Base-by-base conservation (phyloP, 2,113 vertebrate species). In the Cichladusa arquata region DNA sequence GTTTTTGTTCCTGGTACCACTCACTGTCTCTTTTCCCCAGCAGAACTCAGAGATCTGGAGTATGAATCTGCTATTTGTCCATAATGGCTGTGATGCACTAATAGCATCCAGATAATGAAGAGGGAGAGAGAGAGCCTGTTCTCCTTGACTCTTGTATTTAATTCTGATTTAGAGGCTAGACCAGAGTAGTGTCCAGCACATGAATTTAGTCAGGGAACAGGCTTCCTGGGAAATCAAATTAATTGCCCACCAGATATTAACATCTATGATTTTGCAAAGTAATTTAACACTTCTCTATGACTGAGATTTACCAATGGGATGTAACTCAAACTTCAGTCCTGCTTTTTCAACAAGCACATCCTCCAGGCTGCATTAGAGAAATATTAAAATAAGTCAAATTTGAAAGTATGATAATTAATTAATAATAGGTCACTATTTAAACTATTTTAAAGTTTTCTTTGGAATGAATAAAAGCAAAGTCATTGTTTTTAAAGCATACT, bases 31-130 rank as follows among this genome's bases (percentile, higher is more conserved):
- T 36, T 12, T 57, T 38, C 22, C 14, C 14, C 50, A 56, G 10
- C 48, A 25, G 9, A n/a, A 13, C n/a, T 8, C 16, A 12, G 34
- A 12, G 38, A 15, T 45, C 18, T 91, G 93, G 31, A 81, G 64
- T 45, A 12, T 0, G n/a, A 29, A 78, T 19, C 2, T 11, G 12
- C 34, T 67, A 0, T 53, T 42, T 42, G 34, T 40, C 24, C 31
- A 0, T 31, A 12, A 31, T 14, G 29, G 40, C 29, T 80, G 36
- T 31, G 38, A 3, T 60, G 50, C 9, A 18, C 38, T 16, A 12
- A 47, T 15, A 56, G 16, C 22, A 42, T 33, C 34, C 17, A 23
- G 29, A 29, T 76, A 3, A 51, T 51, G 33, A 70, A n/a, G 9
- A 48, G 53, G 19, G 34, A 67, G 22, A 86, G 47, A 77, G n/a